A percentile compares a stretch with the other conserved stretches of the same genome.
These are phyloP conservation scores for Teleogryllus oceanicus DNA, from an alignment of 2,888 invertebrate genomes.

Conservation along the genomic window DNA sequence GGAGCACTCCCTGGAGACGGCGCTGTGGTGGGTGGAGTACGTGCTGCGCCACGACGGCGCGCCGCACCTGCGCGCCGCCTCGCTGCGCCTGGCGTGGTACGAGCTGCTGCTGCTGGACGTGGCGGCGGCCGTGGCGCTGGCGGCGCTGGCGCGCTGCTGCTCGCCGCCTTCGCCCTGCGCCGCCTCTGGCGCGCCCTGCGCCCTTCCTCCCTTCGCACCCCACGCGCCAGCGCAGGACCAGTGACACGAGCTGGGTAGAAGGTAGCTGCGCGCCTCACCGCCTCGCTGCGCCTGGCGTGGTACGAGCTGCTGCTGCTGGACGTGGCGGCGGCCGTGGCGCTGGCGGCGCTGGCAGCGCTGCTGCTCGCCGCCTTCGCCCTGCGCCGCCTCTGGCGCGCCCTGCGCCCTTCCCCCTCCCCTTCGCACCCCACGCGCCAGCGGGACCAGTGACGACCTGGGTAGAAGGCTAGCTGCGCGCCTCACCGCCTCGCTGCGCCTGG, in stretches of 20 bases:
- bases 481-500: no score
- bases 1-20: slow-evolving; percentile 42
- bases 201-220: no score
- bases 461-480: not conserved
- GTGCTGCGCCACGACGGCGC: slow-evolving; percentile 44
- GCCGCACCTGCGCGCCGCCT: slow-evolving; percentile 37
- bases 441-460: no score
- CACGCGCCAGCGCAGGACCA: no score
- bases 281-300: not conserved
- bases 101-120: slow-evolving; percentile 38
- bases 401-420: no score
- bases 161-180: not conserved
- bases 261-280: not conserved
- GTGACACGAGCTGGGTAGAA: no score
- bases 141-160: not conserved
- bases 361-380: no score
- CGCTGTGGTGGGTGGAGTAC: slow-evolving; percentile 45
- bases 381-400: no score
- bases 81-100: slow-evolving; percentile 36
- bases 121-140: slow-evolving; percentile 1
- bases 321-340: not conserved
- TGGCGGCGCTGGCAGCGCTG: no score
- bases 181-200: not conserved
- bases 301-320: not conserved
- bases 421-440: no score